Base-by-base conservation (phyloP, 2,888 invertebrate species). In the Vesta saturnalis region DNA sequence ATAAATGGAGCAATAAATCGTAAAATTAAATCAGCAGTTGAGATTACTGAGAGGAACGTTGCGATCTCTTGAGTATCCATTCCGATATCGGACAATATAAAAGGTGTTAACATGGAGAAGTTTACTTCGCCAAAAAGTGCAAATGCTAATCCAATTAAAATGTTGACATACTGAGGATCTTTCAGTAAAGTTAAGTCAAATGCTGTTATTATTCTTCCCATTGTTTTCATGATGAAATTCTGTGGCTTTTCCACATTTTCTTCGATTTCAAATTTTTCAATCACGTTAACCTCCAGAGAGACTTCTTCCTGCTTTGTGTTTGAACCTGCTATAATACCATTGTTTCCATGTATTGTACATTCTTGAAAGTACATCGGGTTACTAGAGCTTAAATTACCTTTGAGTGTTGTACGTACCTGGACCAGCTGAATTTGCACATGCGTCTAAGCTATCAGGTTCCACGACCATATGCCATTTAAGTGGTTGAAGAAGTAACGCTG, bases 71-170 rank as follows among this genome's bases (percentile, higher is more conserved):
- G 76, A 0, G 86, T 89, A 46, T 85, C 83, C 74, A 89, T 87
- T n/a, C 85, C 80, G 83, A 89, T 87, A 72, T 91, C 91, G 47
- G 85, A 85, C 6, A 92, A 80, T 65, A 92, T 90, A 49, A 91
- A 88, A 1, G 91, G 90, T 4, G 89, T 85, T 52, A 91, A 77
- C 8, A 89, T 78, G 0, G 90, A 88, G 77, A 91, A 92, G 76
- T 90, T 91, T 0, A 89, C 85, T 79, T 92, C 91, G 0, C 89
- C 89, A 74, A 90, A 89, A 12, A 89, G 85, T 0, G 90, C 90
- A 30, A 91, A 79, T 0, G 91, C 89, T 77, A 91, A 82, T 22
- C 91, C 91, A 54, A 90, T 66, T 83, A 90, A 85, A 71, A 91
- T 88, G 75, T 88, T 91, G 0, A 90, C 86, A 77, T 90, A 92